Evolutionary conservation across 2,888 invertebrate genomes (phyloP).

Genomic region (Stictocephala bisonia): DNA sequence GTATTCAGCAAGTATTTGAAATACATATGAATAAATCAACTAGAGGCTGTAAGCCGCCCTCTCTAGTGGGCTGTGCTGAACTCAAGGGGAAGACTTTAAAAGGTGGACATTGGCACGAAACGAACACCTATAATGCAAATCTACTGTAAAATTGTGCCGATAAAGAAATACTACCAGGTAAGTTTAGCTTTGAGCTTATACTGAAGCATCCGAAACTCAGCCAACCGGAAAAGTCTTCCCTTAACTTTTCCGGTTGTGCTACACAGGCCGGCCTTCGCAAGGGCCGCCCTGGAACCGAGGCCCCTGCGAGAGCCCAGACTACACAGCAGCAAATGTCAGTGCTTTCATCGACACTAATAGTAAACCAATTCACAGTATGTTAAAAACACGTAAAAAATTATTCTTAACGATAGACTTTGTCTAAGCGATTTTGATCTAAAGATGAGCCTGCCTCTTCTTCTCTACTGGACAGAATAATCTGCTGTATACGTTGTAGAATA

Average conservation of each 20-base stretch:
- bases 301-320: conserved; percentile 13
- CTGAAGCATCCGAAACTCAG: conserved; percentile 27
- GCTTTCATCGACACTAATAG: conserved; percentile 37
- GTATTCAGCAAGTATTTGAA: conserved; percentile 27
- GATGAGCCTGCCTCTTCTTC: conserved; percentile 25
- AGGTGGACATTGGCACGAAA: conserved; percentile 39
- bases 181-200: conserved; percentile 24
- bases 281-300: conserved; percentile 53
- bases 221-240: conserved; percentile 57
- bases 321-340: conserved; percentile 46
- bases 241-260: conserved; percentile 55
- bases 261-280: conserved; percentile 25
- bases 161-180: conserved; percentile 11
- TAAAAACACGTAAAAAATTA: conserved; percentile 40
- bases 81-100: conserved; percentile 46
- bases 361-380: conserved; percentile 40
- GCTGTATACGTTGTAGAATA: conserved; percentile 30
- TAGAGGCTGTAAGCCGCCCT: neutral
- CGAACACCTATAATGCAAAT: conserved; percentile 39
- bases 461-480: conserved; percentile 39
- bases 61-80: conserved; percentile 1
- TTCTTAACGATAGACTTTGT: conserved; percentile 26
- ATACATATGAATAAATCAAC: conserved; percentile 27
- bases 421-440: conserved; percentile 41
- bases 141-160: conserved; percentile 40